Percentiles rank a stretch among this genome's conserved stretches.
Evolutionary conservation across 1,140 invertebrate genomes (phyloP).

Genomic region (Charaxes varanes): DNA sequence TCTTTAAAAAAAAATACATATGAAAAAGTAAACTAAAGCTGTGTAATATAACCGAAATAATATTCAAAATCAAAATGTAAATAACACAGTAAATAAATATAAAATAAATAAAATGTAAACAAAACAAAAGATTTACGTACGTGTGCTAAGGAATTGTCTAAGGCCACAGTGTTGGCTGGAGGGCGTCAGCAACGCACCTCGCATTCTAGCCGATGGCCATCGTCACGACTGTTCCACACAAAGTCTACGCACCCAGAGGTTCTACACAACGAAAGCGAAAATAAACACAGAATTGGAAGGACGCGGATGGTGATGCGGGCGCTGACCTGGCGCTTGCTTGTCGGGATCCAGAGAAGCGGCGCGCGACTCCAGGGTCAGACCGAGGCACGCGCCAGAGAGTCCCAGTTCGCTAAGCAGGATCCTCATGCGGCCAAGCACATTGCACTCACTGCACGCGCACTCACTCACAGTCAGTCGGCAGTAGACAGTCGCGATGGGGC

Average conservation of each 20-base stretch:
- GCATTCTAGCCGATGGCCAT: constrained; percentile 73
- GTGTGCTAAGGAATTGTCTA: constrained; percentile 66
- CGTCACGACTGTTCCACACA: constrained; percentile 70
- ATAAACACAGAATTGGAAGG: constrained; percentile 68
- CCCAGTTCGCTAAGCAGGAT: constrained; percentile 74
- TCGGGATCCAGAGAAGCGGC: constrained; percentile 66
- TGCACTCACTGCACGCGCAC: constrained; percentile 70
- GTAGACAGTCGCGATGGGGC: constrained; percentile 44
- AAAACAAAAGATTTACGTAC: constrained; percentile 59
- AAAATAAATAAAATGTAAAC: constrained; percentile 26
- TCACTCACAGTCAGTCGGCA: constrained; percentile 62
- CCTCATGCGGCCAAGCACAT: constrained; percentile 74
- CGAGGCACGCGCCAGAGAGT: constrained; percentile 69
- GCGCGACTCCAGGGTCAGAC: constrained; percentile 68
- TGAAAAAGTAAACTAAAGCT: no score
- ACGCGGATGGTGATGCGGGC: constrained; percentile 55
- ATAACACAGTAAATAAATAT: constrained; percentile 11
- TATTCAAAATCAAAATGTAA: no score
- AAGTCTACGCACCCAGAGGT: constrained; percentile 65
- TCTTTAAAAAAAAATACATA: no score
- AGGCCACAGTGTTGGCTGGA: constrained; percentile 67
- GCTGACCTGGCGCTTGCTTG: constrained; percentile 72
- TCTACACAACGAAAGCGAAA: constrained; percentile 72
- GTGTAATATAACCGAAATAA: no score
- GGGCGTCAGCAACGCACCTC: constrained; percentile 71